Evolutionary conservation across 2,888 invertebrate species (phyloP).

Genomic region (Chironomus riparius): DNA sequence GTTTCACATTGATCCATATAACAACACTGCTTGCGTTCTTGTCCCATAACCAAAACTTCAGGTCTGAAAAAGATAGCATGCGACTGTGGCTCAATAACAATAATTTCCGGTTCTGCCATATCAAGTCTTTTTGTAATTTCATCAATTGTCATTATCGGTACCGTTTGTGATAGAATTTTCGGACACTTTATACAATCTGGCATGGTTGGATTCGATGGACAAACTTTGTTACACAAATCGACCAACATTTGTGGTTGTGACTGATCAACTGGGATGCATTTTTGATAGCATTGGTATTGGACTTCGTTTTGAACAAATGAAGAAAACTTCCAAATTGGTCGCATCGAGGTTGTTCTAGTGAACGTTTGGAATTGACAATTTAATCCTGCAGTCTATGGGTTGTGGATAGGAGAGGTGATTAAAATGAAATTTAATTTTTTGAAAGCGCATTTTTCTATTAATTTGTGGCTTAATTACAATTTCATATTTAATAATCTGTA

Average conservation of each 20-base stretch:
- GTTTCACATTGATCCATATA: slow-evolving; percentile 22
- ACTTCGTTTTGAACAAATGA: slow-evolving; percentile 1
- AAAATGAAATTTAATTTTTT: too few species aligned
- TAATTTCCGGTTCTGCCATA: background rate
- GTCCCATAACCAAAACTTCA: background rate
- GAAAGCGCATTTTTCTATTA: too few species aligned
- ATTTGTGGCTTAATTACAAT: too few species aligned
- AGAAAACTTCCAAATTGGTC: slow-evolving; percentile 20
- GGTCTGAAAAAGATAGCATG: slow-evolving; percentile 14
- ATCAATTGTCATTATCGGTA: background rate
- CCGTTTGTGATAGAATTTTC: background rate
- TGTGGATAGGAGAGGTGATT: too few species aligned
- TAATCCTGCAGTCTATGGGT: background rate
- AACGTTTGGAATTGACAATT: background rate
- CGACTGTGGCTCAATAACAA: background rate
- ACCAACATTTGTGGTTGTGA: slow-evolving; percentile 1
- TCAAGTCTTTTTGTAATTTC: background rate
- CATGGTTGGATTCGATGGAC: background rate
- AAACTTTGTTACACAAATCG: slow-evolving; percentile 19
- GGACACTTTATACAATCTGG: slow-evolving; percentile 17
- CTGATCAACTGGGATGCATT: background rate
- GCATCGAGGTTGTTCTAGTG: background rate
- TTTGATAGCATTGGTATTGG: slow-evolving; percentile 15
- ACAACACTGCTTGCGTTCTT: slow-evolving; percentile 20
- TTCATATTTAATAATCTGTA: too few species aligned